Base-by-base conservation (phyloP, 2,113 vertebrate species). In the Scomber scombrus region DNA sequence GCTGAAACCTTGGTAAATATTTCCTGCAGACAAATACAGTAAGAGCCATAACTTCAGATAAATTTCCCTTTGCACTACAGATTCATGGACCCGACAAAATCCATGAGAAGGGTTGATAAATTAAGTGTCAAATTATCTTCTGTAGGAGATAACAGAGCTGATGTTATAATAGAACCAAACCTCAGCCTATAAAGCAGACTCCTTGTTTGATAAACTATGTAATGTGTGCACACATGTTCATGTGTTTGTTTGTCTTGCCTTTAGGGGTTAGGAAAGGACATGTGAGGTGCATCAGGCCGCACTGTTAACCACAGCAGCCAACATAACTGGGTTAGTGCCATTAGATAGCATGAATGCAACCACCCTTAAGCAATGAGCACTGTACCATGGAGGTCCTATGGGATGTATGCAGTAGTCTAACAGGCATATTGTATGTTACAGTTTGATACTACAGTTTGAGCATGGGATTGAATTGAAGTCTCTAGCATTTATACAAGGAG, bases 401-500 rank as follows among this genome's bases (percentile, higher is more conserved):
- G 46, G 75, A 68, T 57, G 50, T 26, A 16, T 56, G 57, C 45
- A 40, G 51, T 6, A 64, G 68, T 21, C 50, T 29, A 52, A 31
- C 60, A 13, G 45, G 12, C 64, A 85, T 72, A 78, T 71, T 83
- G 71, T 69, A 82, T 58, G 55, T 49, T 81, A 55, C 23, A 73
- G 61, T 82, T 55, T 46, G 71, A 87, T 50, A 66, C 40, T 34
- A 67, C 40, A 62, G n/a, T 63, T 78, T 73, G 21, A 78, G 74
- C 64, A 88, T n/a, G 58, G 81, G 79, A 82, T 62, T 71, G 74
- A 90, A 91, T 89, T 85, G 88, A 67, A 62, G 64, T 88, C 82
- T 78, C 82, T 40, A 64, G 51, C 63, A 70, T 82, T 90, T 75
- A 90, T 88, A 74, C 68, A 71, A 75, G 78, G 55, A 73, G 86